phyloP scores from a whole-genome alignment of 2,888 invertebrate genomes.

The Choristoneura rosaceana region DNA sequence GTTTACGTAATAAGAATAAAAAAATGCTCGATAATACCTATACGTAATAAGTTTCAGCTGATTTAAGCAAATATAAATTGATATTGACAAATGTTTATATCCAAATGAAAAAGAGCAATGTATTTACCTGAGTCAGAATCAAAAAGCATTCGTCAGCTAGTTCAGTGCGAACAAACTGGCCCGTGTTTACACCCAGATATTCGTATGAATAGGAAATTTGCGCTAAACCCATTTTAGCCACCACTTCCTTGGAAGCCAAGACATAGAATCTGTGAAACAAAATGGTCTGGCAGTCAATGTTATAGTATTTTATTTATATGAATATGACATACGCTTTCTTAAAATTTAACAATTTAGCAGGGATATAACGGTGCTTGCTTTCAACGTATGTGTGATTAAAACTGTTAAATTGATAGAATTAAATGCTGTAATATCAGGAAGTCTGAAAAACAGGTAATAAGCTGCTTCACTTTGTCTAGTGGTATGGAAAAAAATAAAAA shows the following conservation, averaged over 20 bases:
- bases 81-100: no score
- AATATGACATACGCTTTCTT: no score
- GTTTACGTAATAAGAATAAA: no score
- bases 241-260: slow-evolving; percentile 85
- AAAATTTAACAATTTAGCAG: no score
- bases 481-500: no score
- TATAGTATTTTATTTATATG: no score
- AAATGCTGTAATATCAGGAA: no score
- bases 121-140: slow-evolving; percentile 94
- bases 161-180: slow-evolving; percentile 97
- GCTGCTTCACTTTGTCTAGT: no score
- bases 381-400: no score
- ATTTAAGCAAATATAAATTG: background rate
- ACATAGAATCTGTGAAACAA: slow-evolving; percentile 88
- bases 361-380: no score
- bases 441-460: no score
- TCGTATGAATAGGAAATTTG: slow-evolving; percentile 98
- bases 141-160: slow-evolving; percentile 99
- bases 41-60: background rate
- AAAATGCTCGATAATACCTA: background rate
- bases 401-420: no score
- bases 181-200: slow-evolving; percentile 97
- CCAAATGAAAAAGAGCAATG: background rate
- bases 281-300: background rate
- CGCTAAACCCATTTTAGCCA: slow-evolving; percentile 96